These are phyloP conservation scores for Neelides sp. DNA, from an alignment of 1,140 invertebrate species.

Conservation along the genomic window DNA sequence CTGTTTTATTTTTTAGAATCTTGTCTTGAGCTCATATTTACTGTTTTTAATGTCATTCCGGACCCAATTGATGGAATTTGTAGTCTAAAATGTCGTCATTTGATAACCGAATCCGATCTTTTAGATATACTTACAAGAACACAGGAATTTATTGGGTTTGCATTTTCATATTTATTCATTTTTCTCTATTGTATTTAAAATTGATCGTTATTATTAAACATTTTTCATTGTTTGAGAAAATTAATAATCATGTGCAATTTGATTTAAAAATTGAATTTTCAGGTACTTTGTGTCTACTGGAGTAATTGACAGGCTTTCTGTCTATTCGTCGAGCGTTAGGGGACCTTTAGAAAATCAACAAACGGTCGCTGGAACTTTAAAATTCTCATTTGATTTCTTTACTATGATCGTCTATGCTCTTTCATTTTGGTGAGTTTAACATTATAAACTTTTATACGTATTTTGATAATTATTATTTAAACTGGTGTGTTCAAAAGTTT, in stretches of 20 bases:
- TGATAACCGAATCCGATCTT: not conserved
- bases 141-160: slow-evolving; percentile 24
- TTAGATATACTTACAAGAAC: slow-evolving; percentile 10
- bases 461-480: no score
- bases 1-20: slow-evolving; percentile 11
- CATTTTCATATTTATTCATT: not conserved
- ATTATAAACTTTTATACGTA: no score
- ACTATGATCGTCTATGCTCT: slow-evolving; percentile 43
- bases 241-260: not conserved
- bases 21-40: slow-evolving; percentile 18
- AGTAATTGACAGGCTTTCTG: slow-evolving; percentile 50
- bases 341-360: slow-evolving; percentile 48
- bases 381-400: slow-evolving; percentile 45
- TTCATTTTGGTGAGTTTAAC: slow-evolving; percentile 35
- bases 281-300: slow-evolving; percentile 55
- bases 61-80: slow-evolving; percentile 24
- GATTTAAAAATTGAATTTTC: slow-evolving; percentile 32
- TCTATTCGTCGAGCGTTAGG: slow-evolving; percentile 48
- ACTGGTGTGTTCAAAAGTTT: no score
- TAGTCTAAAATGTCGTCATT: slow-evolving; percentile 6
- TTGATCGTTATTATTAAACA: not conserved
- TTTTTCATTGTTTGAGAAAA: not conserved
- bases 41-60: slow-evolving; percentile 18
- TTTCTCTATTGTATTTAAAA: not conserved
- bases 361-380: slow-evolving; percentile 41